Evolutionary conservation across 2,888 invertebrate species (phyloP), one percentile per base, ranked within the genome.

Genomic region (Amblyjoppa fuscipennis): DNA sequence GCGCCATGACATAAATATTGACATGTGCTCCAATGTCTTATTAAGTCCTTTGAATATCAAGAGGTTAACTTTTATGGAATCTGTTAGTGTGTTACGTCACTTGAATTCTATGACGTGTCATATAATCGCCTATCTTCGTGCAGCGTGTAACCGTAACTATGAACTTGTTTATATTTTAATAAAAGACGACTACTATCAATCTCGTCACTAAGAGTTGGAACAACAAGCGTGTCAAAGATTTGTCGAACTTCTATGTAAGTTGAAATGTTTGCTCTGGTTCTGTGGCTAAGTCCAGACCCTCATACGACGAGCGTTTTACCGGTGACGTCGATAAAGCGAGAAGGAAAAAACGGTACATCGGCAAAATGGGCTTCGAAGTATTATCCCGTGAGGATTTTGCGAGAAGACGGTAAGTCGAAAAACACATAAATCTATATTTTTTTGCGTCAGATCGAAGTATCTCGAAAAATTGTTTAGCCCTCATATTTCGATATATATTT

Each of bases 201-300:
- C 4, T 59, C 4, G 6, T 59, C n/a, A n/a, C 56, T 59, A 25
- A 59, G 9, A 5, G 51, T 51, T 51, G 0, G 2, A 25, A 3
- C 0, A 20, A 59, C 25, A 59, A 4, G 20, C 56, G 20, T 59
- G 25, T 59, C 25, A 59, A 59, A 4, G 0, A 59, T 20, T 9
- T 59, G 1, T 59, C 56, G 25, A 59, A 25, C 5, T 59, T 9
- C 5, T 59, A 4, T 25, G 3, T n/a, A 9, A 4, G 13, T 4
- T n/a, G n/a, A 59, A 59, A 59, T 59, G 56, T 59, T 59, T 59
- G 56, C 20, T n/a, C 20, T 59, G 56, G 56, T 59, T 25, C 56
- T 59, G 9, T 59, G 56, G 56, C 20, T 59, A 9, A 59, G n/a
- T 59, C 20, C 34, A 31, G 56, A 56, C 4, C 56, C 56, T n/a